phyloP scores from a whole-genome alignment of 2,113 vertebrate species.

The Pluvialis apricaria region DNA sequence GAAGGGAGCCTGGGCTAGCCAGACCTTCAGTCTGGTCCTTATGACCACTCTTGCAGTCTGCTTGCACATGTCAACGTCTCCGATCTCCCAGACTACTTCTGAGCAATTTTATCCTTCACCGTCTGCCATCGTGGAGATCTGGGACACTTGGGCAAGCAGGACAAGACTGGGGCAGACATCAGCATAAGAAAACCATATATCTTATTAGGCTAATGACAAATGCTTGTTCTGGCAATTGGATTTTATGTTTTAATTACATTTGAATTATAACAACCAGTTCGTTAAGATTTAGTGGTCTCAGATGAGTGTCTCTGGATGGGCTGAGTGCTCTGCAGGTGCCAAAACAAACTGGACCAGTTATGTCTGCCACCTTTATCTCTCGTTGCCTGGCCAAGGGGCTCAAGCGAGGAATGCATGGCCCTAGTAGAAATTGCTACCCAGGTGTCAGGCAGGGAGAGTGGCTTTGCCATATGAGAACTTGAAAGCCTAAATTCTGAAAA shows the following conservation, averaged over 20 bases:
- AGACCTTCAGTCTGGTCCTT: not conserved
- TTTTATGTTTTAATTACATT: not conserved
- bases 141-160: not conserved
- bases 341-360: not conserved
- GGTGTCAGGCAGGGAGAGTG: not conserved
- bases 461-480: not conserved
- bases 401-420: not conserved
- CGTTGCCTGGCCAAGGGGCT: not conserved
- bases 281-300: not conserved
- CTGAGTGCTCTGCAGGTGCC: not conserved
- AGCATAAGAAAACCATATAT: not conserved
- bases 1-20: not conserved
- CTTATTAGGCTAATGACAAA: not conserved
- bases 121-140: not conserved
- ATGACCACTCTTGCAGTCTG: not conserved
- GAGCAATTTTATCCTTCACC: not conserved
- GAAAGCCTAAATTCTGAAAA: not conserved
- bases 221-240: not conserved
- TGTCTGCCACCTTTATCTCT: not conserved
- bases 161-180: not conserved
- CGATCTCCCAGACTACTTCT: not conserved
- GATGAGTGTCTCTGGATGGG: not conserved
- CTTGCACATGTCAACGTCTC: not conserved
- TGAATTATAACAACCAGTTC: not conserved
- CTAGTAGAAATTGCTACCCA: not conserved